These are phyloP conservation scores for Merops nubicus DNA, from an alignment of 2,113 vertebrate species.

Conservation along the genomic window DNA sequence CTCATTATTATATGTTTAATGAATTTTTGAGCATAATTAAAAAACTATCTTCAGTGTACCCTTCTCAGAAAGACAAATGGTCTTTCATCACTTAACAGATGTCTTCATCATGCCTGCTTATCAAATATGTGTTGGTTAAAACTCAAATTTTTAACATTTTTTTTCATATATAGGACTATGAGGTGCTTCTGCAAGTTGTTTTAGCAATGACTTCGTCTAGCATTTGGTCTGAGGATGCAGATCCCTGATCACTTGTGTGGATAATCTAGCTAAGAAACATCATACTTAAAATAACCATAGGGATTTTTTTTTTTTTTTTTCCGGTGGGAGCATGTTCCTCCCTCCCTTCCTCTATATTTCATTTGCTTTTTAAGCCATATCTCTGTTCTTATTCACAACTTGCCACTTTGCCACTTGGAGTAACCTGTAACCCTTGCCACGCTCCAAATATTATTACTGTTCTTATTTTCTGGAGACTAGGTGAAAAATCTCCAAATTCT, in stretches of 20 bases:
- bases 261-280: neutral
- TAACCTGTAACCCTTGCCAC: neutral
- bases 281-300: neutral
- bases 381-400: neutral
- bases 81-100: neutral
- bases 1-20: neutral
- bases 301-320: neutral
- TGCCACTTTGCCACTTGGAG: neutral
- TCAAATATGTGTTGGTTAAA: neutral
- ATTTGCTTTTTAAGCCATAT: neutral
- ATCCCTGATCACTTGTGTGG: neutral
- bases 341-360: neutral
- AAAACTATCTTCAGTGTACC: fast-evolving
- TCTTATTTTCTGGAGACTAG: neutral
- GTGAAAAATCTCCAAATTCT: neutral
- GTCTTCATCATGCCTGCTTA: neutral
- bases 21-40: neutral
- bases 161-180: neutral
- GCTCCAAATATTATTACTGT: neutral
- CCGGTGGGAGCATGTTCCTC: neutral
- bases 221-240: neutral
- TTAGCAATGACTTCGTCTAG: neutral
- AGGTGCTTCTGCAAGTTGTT: neutral
- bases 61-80: neutral
- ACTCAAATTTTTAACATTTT: neutral